Percentiles rank a stretch among this genome's conserved stretches.
phyloP scores from a whole-genome alignment of 2,888 invertebrate genomes.

The Clepsis dumicolana region DNA sequence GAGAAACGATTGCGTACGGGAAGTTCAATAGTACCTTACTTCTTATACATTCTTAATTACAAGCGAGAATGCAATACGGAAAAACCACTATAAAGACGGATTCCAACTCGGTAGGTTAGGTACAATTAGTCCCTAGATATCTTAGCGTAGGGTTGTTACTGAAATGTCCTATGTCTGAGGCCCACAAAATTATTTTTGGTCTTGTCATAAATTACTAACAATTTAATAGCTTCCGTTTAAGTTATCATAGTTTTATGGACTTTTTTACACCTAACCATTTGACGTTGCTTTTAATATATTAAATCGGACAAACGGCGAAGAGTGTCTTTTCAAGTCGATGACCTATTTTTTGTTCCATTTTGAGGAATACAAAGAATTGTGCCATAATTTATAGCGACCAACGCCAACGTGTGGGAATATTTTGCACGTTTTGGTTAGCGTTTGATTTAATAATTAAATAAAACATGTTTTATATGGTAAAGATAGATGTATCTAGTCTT shows the following conservation, averaged over 20 bases:
- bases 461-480: background rate
- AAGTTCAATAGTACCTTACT: too few species aligned
- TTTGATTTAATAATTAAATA: background rate
- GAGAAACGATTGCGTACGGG: too few species aligned
- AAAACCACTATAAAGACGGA: too few species aligned
- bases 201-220: background rate
- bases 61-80: too few species aligned
- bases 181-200: background rate
- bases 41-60: background rate
- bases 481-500: background rate
- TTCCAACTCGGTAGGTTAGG: too few species aligned
- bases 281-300: constrained; percentile 16
- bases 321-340: constrained; percentile 43
- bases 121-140: too few species aligned
- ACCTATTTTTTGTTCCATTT: constrained; percentile 50
- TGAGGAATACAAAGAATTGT: constrained; percentile 57
- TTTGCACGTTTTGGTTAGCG: constrained; percentile 32
- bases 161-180: background rate
- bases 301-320: background rate
- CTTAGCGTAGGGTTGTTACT: too few species aligned
- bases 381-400: constrained; percentile 59
- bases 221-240: constrained; percentile 8
- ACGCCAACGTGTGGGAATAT: constrained; percentile 49
- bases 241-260: constrained; percentile 19
- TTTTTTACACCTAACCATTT: constrained; percentile 9